Conservation (phyloP, 2,113 vertebrate genomes). For the Carassius auratus region DNA sequence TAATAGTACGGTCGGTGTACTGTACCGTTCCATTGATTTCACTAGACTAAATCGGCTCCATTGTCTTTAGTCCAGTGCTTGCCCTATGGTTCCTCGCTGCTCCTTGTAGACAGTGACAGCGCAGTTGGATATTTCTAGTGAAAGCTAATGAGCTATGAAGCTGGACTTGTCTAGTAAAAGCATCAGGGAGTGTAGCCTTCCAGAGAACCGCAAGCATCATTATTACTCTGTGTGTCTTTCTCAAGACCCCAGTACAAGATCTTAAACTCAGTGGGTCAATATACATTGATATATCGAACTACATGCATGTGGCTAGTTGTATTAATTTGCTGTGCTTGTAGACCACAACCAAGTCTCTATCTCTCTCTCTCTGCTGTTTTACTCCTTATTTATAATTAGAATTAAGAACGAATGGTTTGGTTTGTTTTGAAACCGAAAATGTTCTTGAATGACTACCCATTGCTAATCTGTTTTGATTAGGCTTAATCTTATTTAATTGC, state of each 20-base stretch:
- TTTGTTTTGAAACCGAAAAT: too few relatives aligned
- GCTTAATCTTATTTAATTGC: too few relatives aligned
- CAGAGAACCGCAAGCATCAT: not conserved
- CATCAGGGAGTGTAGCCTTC: not conserved
- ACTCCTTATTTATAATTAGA: too few relatives aligned
- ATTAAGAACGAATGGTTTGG: too few relatives aligned
- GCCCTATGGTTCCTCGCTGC: not conserved
- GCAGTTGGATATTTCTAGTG: constrained; percentile 60
- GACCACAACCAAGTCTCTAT: too few relatives aligned
- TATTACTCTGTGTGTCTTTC: not conserved
- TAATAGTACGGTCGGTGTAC: not conserved
- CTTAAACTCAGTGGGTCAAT: not conserved
- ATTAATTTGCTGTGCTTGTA: too few relatives aligned
- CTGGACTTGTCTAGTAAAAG: constrained; percentile 52
- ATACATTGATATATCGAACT: not conserved
- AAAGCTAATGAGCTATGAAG: constrained; percentile 67
- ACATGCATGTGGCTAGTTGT: too few relatives aligned
- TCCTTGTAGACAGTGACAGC: constrained; percentile 55
- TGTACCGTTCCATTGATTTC: not conserved
- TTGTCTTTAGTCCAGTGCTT: not conserved
- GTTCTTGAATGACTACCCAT: too few relatives aligned
- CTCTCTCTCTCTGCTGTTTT: too few relatives aligned
- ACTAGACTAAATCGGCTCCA: not conserved
- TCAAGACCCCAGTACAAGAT: not conserved
- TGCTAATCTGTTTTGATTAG: too few relatives aligned